Percentiles rank a stretch among this genome's conserved stretches.
Evolutionary conservation across 2,888 invertebrate species (phyloP).

Genomic region (Pyralis farinalis): DNA sequence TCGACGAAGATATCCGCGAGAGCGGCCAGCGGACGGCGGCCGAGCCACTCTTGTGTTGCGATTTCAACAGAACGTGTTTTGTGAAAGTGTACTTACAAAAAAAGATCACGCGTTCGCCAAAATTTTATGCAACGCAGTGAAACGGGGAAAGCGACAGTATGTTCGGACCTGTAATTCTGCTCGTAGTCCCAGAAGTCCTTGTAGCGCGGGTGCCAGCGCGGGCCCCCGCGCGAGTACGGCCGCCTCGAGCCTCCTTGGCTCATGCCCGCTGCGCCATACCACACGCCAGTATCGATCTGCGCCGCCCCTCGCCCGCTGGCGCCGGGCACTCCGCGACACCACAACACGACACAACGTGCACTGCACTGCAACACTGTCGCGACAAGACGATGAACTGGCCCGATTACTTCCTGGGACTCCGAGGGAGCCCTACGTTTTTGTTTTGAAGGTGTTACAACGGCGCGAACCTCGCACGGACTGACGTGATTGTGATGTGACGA

Average conservation of each 20-base stretch:
- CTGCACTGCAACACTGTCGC: constrained; percentile 53
- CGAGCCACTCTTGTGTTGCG: too few relatives aligned
- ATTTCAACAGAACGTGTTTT: background rate
- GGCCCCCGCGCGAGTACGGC: constrained; percentile 73
- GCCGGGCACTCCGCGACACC: constrained; percentile 27
- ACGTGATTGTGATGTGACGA: constrained; percentile 23
- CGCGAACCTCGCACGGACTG: constrained; percentile 62
- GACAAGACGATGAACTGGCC: constrained; percentile 19
- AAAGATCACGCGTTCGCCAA: background rate
- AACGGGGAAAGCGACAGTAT: constrained; percentile 4
- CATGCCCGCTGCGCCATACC: constrained; percentile 65
- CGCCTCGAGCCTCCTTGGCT: constrained; percentile 73
- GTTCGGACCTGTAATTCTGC: constrained; percentile 64
- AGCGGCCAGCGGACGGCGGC: too few relatives aligned
- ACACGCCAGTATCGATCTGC: constrained; percentile 56
- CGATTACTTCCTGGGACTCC: constrained; percentile 33
- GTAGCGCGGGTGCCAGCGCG: constrained; percentile 75
- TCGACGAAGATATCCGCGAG: too few relatives aligned
- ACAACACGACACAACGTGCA: constrained; percentile 35
- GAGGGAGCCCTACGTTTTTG: constrained; percentile 42
- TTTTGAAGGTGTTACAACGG: constrained; percentile 52
- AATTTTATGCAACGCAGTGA: constrained; percentile 15
- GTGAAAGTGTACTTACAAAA: background rate
- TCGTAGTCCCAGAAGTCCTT: constrained; percentile 78
- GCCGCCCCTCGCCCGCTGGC: constrained; percentile 36